These are phyloP conservation scores for Nymphalis polychloros DNA, from an alignment of 2,888 invertebrate genomes.

Conservation along the genomic window DNA sequence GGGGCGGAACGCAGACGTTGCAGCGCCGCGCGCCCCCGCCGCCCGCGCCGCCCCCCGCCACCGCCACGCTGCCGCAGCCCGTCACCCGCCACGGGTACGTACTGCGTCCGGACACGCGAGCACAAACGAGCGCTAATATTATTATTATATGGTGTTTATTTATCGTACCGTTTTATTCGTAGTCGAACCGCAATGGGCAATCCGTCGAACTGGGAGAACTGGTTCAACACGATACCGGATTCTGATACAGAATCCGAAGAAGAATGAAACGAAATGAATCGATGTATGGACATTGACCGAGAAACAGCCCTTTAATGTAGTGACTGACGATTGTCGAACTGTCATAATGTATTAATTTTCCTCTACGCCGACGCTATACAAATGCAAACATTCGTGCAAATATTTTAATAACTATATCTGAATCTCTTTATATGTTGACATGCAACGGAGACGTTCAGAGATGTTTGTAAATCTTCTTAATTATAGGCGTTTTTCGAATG, in stretches of 20 bases:
- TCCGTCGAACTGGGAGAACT: slow-evolving; percentile 80
- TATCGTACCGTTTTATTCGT: slow-evolving; percentile 36
- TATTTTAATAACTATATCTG: background rate
- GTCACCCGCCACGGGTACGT: slow-evolving; percentile 61
- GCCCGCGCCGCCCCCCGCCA: slow-evolving; percentile 53
- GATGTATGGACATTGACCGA: slow-evolving; percentile 11
- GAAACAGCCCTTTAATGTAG: slow-evolving; percentile 10
- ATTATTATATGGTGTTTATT: background rate
- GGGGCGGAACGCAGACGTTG: slow-evolving; percentile 70
- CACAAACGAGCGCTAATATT: slow-evolving; percentile 45
- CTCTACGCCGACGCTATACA: background rate
- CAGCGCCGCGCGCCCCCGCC: slow-evolving; percentile 62
- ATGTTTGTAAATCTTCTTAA: background rate
- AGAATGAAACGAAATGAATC: slow-evolving; percentile 48
- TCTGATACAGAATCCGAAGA: slow-evolving; percentile 78
- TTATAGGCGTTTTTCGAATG: background rate
- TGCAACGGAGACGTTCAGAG: background rate
- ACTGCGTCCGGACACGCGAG: slow-evolving; percentile 42
- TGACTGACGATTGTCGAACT: background rate
- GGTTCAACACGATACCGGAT: slow-evolving; percentile 85
- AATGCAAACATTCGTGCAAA: background rate
- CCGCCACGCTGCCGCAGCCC: slow-evolving; percentile 70
- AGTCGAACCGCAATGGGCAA: slow-evolving; percentile 74
- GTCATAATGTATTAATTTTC: background rate
- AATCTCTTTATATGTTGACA: background rate